These are phyloP conservation scores for Daubentonia madagascariensis DNA, from an alignment of 2,113 vertebrate genomes.

Conservation along the genomic window DNA sequence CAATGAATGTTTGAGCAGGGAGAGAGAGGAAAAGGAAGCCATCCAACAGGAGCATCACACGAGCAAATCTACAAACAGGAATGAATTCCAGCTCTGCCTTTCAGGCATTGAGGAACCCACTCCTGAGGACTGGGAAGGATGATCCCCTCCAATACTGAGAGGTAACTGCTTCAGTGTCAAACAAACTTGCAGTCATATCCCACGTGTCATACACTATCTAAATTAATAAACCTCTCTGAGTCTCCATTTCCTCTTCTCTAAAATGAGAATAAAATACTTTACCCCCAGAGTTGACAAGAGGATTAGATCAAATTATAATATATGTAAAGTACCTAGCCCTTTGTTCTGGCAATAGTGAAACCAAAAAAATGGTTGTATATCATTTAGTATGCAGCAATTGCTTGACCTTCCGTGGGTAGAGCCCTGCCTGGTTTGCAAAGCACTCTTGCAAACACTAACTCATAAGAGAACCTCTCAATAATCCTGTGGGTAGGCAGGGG, in stretches of 20 bases:
- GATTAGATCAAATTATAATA: background rate
- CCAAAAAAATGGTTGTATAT: background rate
- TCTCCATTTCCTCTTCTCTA: background rate
- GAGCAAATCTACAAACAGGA: background rate
- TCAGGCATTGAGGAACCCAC: background rate
- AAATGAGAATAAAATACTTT: background rate
- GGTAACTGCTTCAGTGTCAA: background rate
- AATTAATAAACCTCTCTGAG: background rate
- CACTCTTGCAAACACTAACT: background rate
- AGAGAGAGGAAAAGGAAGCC: background rate
- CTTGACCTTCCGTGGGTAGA: background rate
- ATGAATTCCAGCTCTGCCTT: background rate
- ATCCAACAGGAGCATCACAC: background rate
- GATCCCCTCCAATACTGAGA: background rate
- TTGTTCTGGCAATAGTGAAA: background rate
- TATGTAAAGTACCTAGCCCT: background rate
- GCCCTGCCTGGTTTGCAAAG: background rate
- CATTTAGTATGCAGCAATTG: background rate
- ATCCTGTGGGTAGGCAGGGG: background rate
- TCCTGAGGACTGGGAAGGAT: background rate
- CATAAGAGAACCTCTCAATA: background rate
- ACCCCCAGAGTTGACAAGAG: background rate
- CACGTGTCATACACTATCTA: background rate
- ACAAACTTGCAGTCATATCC: background rate
- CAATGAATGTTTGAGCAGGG: background rate